A percentile compares a stretch with the other conserved stretches of the same genome.
These are phyloP conservation scores for Drosophila serrata DNA, from an alignment of 1,140 invertebrate genomes.

Conservation along the genomic window DNA sequence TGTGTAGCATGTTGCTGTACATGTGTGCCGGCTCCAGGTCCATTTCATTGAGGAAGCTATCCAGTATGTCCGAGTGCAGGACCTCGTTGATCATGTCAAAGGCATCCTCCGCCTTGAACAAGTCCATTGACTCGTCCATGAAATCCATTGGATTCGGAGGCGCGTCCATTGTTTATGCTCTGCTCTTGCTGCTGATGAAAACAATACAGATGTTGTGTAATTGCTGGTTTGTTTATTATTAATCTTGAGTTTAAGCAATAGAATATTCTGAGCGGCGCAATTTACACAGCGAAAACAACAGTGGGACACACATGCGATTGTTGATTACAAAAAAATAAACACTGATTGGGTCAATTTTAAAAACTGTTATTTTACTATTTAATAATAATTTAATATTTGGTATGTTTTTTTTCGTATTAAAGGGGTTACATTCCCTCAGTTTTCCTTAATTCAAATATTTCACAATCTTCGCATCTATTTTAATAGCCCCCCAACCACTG, in stretches of 20 bases:
- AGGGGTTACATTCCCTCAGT: not conserved
- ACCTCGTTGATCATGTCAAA: constrained; percentile 78
- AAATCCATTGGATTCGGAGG: constrained; percentile 60
- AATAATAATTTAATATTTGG: not conserved
- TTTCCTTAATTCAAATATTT: not conserved
- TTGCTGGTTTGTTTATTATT: constrained; percentile 65
- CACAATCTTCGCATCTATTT: not conserved
- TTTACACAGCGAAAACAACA: constrained; percentile 44
- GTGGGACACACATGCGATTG: constrained; percentile 5
- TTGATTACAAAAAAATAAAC: not conserved
- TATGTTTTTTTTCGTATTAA: no score
- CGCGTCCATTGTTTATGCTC: constrained; percentile 34
- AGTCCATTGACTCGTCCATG: constrained; percentile 60
- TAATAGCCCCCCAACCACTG: constrained; percentile 16
- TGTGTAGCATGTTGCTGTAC: constrained; percentile 47
- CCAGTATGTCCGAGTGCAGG: constrained; percentile 73
- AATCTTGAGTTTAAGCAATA: constrained; percentile 34
- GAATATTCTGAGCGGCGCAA: constrained; percentile 61
- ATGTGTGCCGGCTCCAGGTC: constrained; percentile 60
- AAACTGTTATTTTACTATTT: no score
- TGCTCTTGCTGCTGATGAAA: constrained; percentile 33
- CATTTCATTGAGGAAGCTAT: constrained; percentile 74
- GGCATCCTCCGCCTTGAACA: constrained; percentile 78
- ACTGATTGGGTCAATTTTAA: not conserved
- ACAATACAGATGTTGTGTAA: constrained; percentile 28